These are phyloP conservation scores for Himalopsyche japonica DNA, from an alignment of 2,888 invertebrate species.

Conservation along the genomic window DNA sequence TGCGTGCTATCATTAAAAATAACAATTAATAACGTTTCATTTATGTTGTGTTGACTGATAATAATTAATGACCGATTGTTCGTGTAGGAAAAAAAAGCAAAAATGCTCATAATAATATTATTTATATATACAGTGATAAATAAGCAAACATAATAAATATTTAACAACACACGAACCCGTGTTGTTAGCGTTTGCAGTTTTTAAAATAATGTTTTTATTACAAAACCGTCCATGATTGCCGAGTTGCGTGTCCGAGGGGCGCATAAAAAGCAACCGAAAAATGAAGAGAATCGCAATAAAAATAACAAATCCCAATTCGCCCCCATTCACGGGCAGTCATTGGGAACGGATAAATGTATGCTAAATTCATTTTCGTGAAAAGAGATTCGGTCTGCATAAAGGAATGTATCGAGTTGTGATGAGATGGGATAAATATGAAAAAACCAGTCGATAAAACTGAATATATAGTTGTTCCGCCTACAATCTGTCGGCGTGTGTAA, in stretches of 20 bases:
- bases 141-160: neutral
- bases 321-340: too few species aligned
- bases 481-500: too few species aligned
- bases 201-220: slow-evolving; percentile 22
- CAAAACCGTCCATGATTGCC: slow-evolving; percentile 4
- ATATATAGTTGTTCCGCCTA: too few species aligned
- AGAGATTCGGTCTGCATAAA: too few species aligned
- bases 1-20: neutral
- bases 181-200: neutral
- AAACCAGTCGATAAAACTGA: too few species aligned
- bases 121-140: neutral
- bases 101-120: neutral
- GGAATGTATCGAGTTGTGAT: too few species aligned
- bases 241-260: slow-evolving; percentile 10
- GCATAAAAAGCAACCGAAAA: neutral
- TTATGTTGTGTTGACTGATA: neutral
- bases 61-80: neutral
- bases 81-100: neutral
- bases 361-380: too few species aligned
- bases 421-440: too few species aligned
- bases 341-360: too few species aligned
- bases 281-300: neutral
- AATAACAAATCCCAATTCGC: neutral
- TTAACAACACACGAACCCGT: neutral
- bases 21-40: neutral